phyloP scores from a whole-genome alignment of 2,888 invertebrate genomes.

The Carabus problematicus region DNA sequence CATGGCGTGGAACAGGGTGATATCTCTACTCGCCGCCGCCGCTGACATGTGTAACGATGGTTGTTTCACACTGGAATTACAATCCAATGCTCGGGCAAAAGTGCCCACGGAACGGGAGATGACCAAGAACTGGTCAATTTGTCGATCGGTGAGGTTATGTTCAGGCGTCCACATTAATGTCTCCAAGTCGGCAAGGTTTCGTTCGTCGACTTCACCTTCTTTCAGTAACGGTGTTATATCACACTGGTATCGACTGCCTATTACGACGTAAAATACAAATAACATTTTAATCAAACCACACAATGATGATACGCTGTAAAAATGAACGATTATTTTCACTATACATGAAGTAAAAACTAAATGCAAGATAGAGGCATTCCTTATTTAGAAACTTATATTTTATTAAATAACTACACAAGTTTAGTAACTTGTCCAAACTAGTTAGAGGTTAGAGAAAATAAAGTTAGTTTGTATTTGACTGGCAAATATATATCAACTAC shows the following conservation, averaged over 20 bases:
- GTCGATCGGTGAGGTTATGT: slow-evolving; percentile 89
- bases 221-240: slow-evolving; percentile 84
- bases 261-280: background rate
- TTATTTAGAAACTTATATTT: background rate
- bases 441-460: background rate
- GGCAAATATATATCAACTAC: slow-evolving; percentile 11
- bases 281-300: slow-evolving; percentile 1
- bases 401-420: too few relatives aligned
- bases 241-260: slow-evolving; percentile 95
- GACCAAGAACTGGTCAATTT: slow-evolving; percentile 99
- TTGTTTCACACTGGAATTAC: slow-evolving; percentile 97
- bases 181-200: slow-evolving; percentile 71
- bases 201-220: slow-evolving; percentile 65
- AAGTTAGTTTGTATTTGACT: background rate
- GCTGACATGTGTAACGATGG: slow-evolving; percentile 99
- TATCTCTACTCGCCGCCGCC: slow-evolving; percentile 97
- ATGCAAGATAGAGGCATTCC: background rate
- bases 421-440: background rate
- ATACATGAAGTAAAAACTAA: background rate
- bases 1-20: slow-evolving; percentile 99
- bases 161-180: slow-evolving; percentile 94
- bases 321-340: background rate
- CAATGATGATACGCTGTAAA: slow-evolving; percentile 57
- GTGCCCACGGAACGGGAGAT: slow-evolving; percentile 95
- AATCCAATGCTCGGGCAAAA: slow-evolving; percentile 97